Conservation (phyloP, 2,888 invertebrate genomes). For the Digitonthophagus gazella region DNA sequence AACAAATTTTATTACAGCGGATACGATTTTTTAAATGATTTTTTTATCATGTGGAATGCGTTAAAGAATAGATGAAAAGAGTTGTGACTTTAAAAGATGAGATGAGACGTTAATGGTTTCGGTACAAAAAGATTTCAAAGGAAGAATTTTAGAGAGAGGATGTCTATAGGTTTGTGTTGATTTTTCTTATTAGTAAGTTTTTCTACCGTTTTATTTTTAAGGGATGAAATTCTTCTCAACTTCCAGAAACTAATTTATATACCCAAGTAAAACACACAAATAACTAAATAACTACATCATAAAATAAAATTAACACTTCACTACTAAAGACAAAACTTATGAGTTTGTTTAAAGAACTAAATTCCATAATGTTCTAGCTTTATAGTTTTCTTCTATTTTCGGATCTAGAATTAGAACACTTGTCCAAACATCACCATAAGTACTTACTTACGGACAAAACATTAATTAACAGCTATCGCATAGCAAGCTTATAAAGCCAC, state of each 20-base stretch:
- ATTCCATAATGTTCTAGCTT: background rate
- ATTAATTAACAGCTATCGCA: background rate
- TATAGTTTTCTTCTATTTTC: background rate
- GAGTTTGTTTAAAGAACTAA: background rate
- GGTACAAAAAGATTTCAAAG: background rate
- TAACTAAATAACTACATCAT: background rate
- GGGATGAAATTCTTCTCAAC: background rate
- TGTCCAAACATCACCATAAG: background rate
- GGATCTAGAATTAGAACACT: background rate
- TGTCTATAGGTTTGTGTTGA: background rate
- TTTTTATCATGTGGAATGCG: too few species aligned
- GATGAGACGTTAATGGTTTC: background rate
- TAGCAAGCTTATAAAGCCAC: background rate
- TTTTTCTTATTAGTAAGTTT: background rate
- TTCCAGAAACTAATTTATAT: background rate
- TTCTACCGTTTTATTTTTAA: background rate
- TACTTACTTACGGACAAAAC: background rate
- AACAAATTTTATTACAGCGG: too few species aligned
- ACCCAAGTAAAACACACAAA: background rate
- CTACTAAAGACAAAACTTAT: background rate
- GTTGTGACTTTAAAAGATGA: background rate
- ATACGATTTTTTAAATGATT: background rate
- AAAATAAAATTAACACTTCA: background rate
- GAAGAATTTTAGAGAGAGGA: background rate
- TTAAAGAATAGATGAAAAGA: background rate